These are phyloP conservation scores for Pseudanteris insignis DNA, from an alignment of 2,888 invertebrate species.

Conservation along the genomic window DNA sequence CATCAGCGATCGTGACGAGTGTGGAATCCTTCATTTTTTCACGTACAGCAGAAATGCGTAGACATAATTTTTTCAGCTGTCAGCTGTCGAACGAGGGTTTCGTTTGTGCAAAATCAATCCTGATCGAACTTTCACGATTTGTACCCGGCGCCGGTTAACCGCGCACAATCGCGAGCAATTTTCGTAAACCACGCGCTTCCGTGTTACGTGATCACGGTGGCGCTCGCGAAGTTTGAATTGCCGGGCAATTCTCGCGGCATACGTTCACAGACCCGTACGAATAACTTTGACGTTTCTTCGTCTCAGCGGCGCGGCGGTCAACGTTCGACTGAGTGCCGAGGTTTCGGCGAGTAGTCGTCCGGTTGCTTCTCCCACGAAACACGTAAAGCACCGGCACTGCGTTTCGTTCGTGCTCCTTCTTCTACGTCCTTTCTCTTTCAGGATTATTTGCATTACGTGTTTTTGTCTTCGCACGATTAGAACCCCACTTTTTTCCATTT, in stretches of 20 bases:
- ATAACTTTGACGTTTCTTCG: no score
- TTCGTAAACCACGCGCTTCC: no score
- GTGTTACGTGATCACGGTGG: no score
- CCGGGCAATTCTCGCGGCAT: no score
- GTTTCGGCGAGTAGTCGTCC: slow-evolving; percentile 15
- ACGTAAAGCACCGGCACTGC: slow-evolving; percentile 4
- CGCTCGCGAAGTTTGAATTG: no score
- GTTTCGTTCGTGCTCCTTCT: slow-evolving; percentile 21
- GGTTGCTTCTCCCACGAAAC: slow-evolving; percentile 31
- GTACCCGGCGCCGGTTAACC: no score
- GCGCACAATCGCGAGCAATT: no score
- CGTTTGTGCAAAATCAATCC: no score
- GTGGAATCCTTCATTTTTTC: slow-evolving; percentile 25
- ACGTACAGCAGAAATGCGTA: neutral
- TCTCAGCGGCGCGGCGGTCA: slow-evolving; percentile 30
- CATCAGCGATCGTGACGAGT: slow-evolving; percentile 19
- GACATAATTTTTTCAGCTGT: neutral
- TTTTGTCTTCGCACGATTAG: slow-evolving; percentile 12
- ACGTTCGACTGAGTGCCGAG: slow-evolving; percentile 38
- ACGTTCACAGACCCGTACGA: no score
- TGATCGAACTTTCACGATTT: no score
- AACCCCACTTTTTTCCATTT: no score
- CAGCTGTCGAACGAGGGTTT: no score
- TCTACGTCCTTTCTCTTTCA: slow-evolving; percentile 36
- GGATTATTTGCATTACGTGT: slow-evolving; percentile 29